These are phyloP conservation scores for Acanthosepion lycidas DNA, from an alignment of 2,888 invertebrate genomes.

Conservation along the genomic window DNA sequence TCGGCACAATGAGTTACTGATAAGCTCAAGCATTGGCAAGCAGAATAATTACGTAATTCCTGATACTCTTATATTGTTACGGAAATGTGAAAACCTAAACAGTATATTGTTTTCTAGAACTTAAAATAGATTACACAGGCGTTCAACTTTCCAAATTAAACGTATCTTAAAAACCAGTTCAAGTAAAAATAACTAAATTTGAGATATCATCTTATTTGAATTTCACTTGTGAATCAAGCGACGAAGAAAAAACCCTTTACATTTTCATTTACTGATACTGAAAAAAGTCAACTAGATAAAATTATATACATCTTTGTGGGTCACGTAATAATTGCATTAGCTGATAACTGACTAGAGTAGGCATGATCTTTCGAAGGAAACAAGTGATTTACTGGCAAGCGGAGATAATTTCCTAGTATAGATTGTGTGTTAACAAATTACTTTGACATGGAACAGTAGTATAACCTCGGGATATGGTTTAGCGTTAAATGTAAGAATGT, in stretches of 20 bases:
- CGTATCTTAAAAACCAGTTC: background rate
- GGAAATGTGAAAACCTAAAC: too few species aligned
- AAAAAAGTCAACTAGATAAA: background rate
- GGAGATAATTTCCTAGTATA: background rate
- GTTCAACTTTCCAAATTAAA: background rate
- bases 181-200: background rate
- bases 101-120: too few species aligned
- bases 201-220: background rate
- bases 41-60: too few species aligned
- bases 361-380: background rate
- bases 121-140: too few species aligned
- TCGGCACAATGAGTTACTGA: too few species aligned
- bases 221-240: too few species aligned
- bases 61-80: too few species aligned
- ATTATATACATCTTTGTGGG: background rate
- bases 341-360: background rate
- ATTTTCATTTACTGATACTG: background rate
- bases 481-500: background rate
- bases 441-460: background rate
- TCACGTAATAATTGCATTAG: conserved; percentile 7
- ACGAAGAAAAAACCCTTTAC: background rate
- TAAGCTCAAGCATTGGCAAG: too few species aligned
- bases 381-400: background rate
- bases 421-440: background rate
- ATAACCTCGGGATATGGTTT: background rate